Evolutionary conservation across 2,797 vertebrate genomes (phyloP), one percentile per base, ranked within the genome.

Genomic region (Gadopsis bispinosus): DNA sequence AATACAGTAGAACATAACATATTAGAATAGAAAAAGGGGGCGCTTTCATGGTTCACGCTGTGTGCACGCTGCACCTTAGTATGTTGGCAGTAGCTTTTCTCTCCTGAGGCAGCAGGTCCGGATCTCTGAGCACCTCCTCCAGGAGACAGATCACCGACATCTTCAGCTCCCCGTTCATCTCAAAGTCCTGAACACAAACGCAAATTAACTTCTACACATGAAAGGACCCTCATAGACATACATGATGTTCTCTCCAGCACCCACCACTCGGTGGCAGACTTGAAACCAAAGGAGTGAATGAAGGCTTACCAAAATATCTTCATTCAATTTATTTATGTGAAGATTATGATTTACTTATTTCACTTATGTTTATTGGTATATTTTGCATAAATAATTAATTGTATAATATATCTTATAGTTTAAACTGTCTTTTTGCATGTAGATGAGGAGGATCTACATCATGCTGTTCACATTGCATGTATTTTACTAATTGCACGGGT

Each of bases 31-130:
- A 72, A 73, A 11, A 50, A 58, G 4, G 1, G 1, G 2, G 14
- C 13, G 35, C 26, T 50, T 78, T 67, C 1, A 37, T 54, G 41
- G 7, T 77, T 67, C 1, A 37, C 47, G 41, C 26, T 66, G 20
- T 54, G 39, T 67, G 56, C 47, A 69, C 41, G 12, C 10, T 33
- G 26, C 43, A 97, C 98, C 96, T 98, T 81, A 99, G 83, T 88
- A 99, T 98, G 86, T 99, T 99, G 13, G 96, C 97, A 2, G 97
- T 97, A 79, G 98, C 98, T 95, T 99, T 99, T 71, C 97, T 96
- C 94, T 99, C 98, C 90, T 99, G 98, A 66, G 97, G 97, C 77
- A 99, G 95, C 61, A 99, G 96, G 81, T 99, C 98, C n/a, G 97
- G 98, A 81, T 99, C 98, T 92, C 97, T 95, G 74, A 99, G 94